Evolutionary conservation across 2,113 vertebrate species (phyloP).

Genomic region (Chamaetylas fuelleborni): DNA sequence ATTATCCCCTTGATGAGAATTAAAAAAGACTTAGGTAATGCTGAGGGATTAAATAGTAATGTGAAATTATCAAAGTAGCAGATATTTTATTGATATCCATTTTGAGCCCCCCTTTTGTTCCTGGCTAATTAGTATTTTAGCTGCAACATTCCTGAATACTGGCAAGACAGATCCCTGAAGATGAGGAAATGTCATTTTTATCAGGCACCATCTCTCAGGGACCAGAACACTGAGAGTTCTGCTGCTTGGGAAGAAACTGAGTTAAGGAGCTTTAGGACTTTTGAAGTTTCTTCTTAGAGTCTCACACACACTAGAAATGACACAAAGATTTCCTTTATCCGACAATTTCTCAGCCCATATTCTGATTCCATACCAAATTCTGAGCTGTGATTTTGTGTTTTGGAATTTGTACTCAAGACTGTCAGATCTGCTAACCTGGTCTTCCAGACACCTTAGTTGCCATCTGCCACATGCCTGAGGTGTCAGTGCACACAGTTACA

Average conservation of each 20-base stretch:
- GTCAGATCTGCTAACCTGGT: not conserved
- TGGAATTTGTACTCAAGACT: not conserved
- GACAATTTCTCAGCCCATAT: not conserved
- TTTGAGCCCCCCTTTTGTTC: not conserved
- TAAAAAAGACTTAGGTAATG: not conserved
- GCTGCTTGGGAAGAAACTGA: not conserved
- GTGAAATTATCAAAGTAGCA: not conserved
- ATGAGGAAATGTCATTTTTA: not conserved
- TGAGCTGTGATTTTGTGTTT: not conserved
- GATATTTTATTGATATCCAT: not conserved
- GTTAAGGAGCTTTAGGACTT: not conserved
- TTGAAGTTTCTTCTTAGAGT: not conserved
- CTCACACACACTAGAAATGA: not conserved
- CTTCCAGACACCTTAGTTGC: not conserved
- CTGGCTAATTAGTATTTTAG: not conserved
- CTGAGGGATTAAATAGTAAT: not conserved
- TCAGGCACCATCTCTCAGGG: not conserved
- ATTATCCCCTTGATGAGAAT: not conserved
- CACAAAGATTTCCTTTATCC: not conserved
- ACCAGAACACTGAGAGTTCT: not conserved
- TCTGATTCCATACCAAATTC: not conserved
- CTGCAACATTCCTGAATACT: not conserved
- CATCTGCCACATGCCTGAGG: not conserved
- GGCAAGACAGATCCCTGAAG: not conserved
- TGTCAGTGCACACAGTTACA: not conserved